These are phyloP conservation scores for Neostethus bicornis DNA, from an alignment of 2,797 vertebrate genomes.

Conservation along the genomic window DNA sequence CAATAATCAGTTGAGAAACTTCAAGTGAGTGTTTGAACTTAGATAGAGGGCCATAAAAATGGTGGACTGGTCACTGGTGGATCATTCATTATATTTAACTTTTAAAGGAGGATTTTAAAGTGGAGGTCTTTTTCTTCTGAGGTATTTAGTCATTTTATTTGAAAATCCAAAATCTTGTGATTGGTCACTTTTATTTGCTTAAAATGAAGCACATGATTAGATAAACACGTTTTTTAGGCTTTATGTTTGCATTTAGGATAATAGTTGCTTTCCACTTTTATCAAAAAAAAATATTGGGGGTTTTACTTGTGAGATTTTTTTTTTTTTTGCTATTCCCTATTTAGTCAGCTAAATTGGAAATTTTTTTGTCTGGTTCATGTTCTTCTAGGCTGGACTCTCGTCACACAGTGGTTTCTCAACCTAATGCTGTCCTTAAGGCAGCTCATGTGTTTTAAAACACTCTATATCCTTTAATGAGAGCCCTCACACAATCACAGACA, in stretches of 20 bases:
- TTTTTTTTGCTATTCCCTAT: too few relatives aligned
- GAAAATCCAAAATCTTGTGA: constrained; percentile 18
- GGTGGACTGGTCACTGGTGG: constrained; percentile 22
- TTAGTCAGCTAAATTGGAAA: neutral
- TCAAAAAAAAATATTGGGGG: too few relatives aligned
- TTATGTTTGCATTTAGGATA: too few relatives aligned
- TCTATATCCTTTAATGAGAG: constrained; percentile 43
- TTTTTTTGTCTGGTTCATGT: neutral
- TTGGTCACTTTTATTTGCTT: constrained; percentile 27
- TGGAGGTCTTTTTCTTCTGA: constrained; percentile 20
- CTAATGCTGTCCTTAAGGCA: constrained; percentile 11
- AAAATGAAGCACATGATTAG: constrained; percentile 9
- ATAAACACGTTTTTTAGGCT: too few relatives aligned
- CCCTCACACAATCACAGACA: constrained; percentile 36
- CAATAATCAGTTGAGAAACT: constrained; percentile 1
- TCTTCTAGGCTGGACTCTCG: neutral
- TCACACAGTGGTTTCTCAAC: constrained; percentile 16
- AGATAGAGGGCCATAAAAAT: constrained; percentile 24
- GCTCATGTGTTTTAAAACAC: constrained; percentile 26
- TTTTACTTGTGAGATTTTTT: too few relatives aligned
- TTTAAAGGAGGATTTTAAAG: constrained; percentile 20
- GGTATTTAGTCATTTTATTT: constrained; percentile 21
- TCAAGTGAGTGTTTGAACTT: constrained; percentile 29
- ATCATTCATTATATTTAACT: constrained; percentile 45
- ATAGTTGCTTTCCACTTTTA: too few relatives aligned